Evolutionary conservation across 1,140 invertebrate genomes (phyloP), one percentile per base, ranked within the genome.

Genomic region (Ectropis grisescens): DNA sequence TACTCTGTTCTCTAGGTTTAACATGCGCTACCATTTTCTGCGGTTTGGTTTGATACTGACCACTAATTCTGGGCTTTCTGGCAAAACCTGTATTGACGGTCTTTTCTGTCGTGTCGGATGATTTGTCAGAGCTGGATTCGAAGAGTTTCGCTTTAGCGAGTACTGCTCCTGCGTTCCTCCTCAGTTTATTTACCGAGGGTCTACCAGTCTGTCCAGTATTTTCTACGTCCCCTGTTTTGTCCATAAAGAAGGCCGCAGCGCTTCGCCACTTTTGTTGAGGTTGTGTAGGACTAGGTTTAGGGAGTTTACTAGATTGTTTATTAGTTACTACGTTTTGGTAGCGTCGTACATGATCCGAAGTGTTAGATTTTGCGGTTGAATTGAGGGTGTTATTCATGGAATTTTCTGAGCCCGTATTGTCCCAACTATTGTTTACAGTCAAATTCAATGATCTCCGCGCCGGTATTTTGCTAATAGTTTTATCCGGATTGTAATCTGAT

Each of bases 61-160:
- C 32, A 37, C 43, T 70, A 1, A 59, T 28, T 46, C 72, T 52
- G 3, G 75, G 75, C 33, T 50, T 56, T 29, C 75, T 64, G 6
- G 75, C 75, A 29, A 78, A 80, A n/a, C 59, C 65, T 3, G 41
- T 45, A 26, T 71, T 52, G 15, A 38, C 33, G 1, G 30, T 30
- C 37, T 68, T 75, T n/a, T 78, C 69, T 16, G 57, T 57, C 37
- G 31, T 40, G 29, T 78, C 75, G 2, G 72, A 78, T n/a, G 76
- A 78, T 29, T 70, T 78, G 33, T 81, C 76, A 1, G 76, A 81
- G 37, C 72, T 74, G 7, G 76, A 66, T 47, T 88, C 87, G 44
- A 89, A 89, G 5, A 88, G 68, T 48, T 85, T 88, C 0, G 87
- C 86, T 60, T 87, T 88, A 0, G 85, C 87, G 10, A 88, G 57